Percentiles rank a stretch among this genome's conserved stretches.
Conservation (phyloP, 2,888 invertebrate species). For the Saturnia japonica region DNA sequence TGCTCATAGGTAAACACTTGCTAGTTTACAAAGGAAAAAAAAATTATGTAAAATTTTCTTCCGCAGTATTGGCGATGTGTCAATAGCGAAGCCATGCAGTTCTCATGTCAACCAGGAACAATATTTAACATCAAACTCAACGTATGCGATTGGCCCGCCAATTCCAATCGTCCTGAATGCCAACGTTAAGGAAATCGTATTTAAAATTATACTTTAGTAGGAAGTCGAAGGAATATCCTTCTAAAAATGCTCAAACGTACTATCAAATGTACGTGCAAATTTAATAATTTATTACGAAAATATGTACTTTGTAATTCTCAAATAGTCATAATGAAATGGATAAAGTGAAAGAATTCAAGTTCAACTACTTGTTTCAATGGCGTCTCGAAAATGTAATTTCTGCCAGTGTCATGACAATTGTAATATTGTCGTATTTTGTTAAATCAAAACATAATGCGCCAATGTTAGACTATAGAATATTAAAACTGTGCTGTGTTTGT, state of each 20-base stretch:
- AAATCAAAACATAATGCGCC: constrained; percentile 47
- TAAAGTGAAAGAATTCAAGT: constrained; percentile 13
- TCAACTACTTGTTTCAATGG: too few species aligned
- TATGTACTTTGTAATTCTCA: neutral
- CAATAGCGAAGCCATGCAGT: constrained; percentile 87
- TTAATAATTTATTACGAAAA: neutral
- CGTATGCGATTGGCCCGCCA: constrained; percentile 92
- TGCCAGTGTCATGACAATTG: too few species aligned
- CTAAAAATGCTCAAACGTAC: constrained; percentile 1
- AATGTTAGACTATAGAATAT: constrained; percentile 42
- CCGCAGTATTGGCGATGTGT: constrained; percentile 93
- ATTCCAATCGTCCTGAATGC: constrained; percentile 85
- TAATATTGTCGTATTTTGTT: constrained; percentile 58
- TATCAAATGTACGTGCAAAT: neutral
- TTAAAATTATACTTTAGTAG: neutral
- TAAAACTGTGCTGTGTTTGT: neutral
- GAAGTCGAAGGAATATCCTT: neutral
- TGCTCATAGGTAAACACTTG: too few species aligned
- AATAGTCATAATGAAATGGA: neutral
- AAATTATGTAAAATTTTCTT: constrained; percentile 30
- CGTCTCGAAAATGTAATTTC: too few species aligned
- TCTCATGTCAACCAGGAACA: constrained; percentile 88
- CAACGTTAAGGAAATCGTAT: constrained; percentile 12
- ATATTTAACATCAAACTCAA: constrained; percentile 87
- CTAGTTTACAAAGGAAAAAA: neutral